Percentiles rank a stretch among this genome's conserved stretches.
phyloP scores from a whole-genome alignment of 1,140 invertebrate species.

The Pemphigus obesinymphae region DNA sequence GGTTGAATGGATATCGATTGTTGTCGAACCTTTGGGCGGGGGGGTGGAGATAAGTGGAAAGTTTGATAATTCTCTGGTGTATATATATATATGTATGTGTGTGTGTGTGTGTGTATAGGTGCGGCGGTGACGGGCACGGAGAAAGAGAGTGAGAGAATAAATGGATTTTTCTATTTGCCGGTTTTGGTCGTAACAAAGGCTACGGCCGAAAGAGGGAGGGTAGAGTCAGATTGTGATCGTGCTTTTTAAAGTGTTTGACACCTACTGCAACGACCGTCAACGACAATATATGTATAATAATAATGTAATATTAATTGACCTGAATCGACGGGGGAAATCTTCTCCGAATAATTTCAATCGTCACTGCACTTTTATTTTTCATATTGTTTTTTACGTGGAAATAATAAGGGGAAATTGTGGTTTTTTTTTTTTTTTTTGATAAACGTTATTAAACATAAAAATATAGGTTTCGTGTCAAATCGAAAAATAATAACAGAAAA shows the following conservation, averaged over 20 bases:
- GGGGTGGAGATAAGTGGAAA: slow-evolving; percentile 28
- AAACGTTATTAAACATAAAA: too few species aligned
- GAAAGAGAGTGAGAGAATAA: neutral
- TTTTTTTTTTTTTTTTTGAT: too few species aligned
- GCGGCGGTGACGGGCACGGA: neutral
- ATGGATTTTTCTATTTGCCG: slow-evolving; percentile 26
- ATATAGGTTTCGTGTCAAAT: too few species aligned
- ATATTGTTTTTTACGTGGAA: too few species aligned
- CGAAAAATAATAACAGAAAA: too few species aligned
- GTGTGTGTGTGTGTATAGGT: too few species aligned
- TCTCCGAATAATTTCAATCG: neutral
- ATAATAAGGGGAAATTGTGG: too few species aligned
- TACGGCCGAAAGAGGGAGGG: neutral
- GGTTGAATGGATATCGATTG: slow-evolving; percentile 31
- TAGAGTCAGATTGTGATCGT: neutral
- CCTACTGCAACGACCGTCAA: neutral
- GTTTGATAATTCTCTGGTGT: slow-evolving; percentile 32
- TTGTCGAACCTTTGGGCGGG: neutral
- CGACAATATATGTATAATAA: neutral
- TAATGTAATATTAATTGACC: neutral
- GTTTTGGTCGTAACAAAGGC: neutral
- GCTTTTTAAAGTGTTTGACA: neutral
- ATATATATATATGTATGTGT: too few species aligned
- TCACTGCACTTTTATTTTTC: neutral
- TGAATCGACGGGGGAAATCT: neutral